These are phyloP conservation scores for Bagarius yarrelli DNA, from an alignment of 2,113 vertebrate genomes.

Conservation along the genomic window DNA sequence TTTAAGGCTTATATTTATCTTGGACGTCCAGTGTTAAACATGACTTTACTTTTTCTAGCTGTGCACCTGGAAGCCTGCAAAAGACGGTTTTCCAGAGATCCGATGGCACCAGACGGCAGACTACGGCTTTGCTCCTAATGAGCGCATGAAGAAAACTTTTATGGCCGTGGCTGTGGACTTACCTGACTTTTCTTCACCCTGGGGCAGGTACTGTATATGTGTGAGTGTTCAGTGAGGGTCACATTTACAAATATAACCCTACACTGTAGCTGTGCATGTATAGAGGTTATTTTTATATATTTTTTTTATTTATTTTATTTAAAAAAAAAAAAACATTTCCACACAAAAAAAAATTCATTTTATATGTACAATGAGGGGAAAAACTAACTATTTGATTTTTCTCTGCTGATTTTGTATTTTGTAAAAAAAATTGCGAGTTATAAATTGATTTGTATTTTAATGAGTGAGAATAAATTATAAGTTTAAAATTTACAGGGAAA, in stretches of 20 bases:
- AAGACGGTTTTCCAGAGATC: constrained; percentile 72
- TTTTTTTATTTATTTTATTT: too few relatives aligned
- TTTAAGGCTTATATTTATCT: neutral
- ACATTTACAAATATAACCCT: neutral
- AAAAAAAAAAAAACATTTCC: too few relatives aligned
- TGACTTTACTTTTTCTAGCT: constrained; percentile 66
- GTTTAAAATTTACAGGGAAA: too few relatives aligned
- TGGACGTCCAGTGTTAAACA: neutral
- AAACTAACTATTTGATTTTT: too few relatives aligned
- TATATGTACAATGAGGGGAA: too few relatives aligned
- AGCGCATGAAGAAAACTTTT: constrained; percentile 81
- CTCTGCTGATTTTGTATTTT: too few relatives aligned
- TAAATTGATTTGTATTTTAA: too few relatives aligned
- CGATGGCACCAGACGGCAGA: constrained; percentile 94
- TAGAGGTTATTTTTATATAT: too few relatives aligned
- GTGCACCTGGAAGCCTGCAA: constrained; percentile 58
- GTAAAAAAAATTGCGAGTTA: too few relatives aligned
- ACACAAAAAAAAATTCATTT: too few relatives aligned
- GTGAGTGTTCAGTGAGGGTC: neutral
- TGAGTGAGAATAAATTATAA: too few relatives aligned
- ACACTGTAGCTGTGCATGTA: too few relatives aligned
- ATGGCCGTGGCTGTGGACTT: constrained; percentile 91
- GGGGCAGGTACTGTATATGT: constrained; percentile 68
- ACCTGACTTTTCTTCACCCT: constrained; percentile 77
- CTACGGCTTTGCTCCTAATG: constrained; percentile 77